Evolutionary conservation across 2,113 vertebrate species (phyloP).

Genomic region (Clarias batrachus): DNA sequence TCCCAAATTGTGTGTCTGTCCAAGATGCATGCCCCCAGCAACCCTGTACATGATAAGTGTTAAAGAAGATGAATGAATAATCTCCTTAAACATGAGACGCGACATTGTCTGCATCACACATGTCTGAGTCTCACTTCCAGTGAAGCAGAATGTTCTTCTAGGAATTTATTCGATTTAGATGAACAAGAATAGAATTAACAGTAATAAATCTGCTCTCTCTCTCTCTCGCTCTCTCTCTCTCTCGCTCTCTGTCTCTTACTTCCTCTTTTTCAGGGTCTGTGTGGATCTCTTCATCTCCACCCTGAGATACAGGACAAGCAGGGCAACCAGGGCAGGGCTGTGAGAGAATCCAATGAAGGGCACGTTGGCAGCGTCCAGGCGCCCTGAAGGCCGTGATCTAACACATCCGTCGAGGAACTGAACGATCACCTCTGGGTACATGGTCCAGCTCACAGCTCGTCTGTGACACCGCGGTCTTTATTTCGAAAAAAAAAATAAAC

Average conservation of each 20-base stretch:
- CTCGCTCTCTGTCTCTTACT: constrained; percentile 16
- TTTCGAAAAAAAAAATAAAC: constrained; percentile 11
- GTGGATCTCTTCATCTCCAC: constrained; percentile 43
- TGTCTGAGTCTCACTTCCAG: background rate
- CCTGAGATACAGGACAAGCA: constrained; percentile 54
- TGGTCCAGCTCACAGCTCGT: background rate
- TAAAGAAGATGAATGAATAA: background rate
- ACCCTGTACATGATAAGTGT: no score
- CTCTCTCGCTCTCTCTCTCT: background rate
- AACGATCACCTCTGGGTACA: constrained; percentile 37
- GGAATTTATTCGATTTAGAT: background rate
- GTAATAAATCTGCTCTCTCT: background rate
- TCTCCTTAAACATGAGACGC: background rate
- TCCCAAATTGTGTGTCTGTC: no score
- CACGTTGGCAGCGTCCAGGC: constrained; percentile 47
- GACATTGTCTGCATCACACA: no score
- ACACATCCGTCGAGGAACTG: constrained; percentile 41
- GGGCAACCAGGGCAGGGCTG: constrained; percentile 7
- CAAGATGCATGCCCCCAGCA: no score
- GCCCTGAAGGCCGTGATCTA: constrained; percentile 57
- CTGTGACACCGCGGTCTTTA: background rate
- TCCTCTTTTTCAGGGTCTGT: constrained; percentile 17
- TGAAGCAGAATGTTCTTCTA: background rate
- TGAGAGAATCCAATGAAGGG: constrained; percentile 58
- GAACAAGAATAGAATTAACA: background rate